Percentiles rank a stretch among this genome's conserved stretches.
These are phyloP conservation scores for Meda fulgida DNA, from an alignment of 2,797 vertebrate species.

Conservation along the genomic window DNA sequence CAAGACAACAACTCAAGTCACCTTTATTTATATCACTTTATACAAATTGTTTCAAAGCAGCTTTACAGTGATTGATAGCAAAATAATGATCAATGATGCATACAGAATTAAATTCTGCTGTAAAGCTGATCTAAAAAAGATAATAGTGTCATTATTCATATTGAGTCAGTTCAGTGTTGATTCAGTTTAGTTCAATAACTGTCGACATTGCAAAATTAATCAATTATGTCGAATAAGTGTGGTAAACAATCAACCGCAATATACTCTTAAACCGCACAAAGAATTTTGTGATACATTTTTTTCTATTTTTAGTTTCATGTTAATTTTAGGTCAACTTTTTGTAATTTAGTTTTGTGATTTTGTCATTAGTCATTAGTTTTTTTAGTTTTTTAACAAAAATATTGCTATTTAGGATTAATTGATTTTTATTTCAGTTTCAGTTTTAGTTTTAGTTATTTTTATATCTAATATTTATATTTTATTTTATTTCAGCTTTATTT, in stretches of 20 bases:
- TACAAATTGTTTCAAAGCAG: neutral
- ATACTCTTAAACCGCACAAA: neutral
- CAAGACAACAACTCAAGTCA: neutral
- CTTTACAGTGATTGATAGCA: neutral
- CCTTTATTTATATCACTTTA: neutral
- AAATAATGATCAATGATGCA: neutral
- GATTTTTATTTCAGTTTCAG: neutral
- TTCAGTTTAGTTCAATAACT: too few species aligned
- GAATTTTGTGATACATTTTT: too few species aligned
- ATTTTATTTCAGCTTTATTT: neutral
- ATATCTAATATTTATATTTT: neutral
- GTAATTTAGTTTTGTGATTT: neutral
- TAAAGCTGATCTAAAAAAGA: too few species aligned
- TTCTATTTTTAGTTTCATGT: neutral
- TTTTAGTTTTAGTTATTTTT: neutral
- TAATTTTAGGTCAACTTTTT: neutral
- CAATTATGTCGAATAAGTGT: neutral
- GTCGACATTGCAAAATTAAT: neutral
- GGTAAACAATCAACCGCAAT: neutral
- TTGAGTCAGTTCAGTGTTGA: too few species aligned
- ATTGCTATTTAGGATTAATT: neutral
- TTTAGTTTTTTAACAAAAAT: too few species aligned
- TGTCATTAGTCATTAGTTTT: too few species aligned
- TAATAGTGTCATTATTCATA: too few species aligned
- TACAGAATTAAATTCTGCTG: neutral